Percentiles rank a stretch among this genome's conserved stretches.
These are phyloP conservation scores for Sebastes taczanowskii DNA, from an alignment of 2,797 vertebrate species.

Conservation along the genomic window DNA sequence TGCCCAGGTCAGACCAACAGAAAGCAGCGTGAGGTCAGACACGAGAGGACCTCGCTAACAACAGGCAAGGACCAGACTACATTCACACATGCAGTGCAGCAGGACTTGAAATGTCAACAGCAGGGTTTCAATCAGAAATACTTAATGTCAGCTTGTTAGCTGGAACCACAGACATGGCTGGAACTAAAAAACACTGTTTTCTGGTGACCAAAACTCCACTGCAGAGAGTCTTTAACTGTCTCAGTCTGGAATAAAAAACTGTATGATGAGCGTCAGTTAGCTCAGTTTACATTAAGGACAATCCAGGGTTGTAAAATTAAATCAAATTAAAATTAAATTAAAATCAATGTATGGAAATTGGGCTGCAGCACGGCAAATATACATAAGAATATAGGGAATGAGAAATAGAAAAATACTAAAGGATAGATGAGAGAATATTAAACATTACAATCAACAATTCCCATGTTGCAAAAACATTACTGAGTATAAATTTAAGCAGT, in stretches of 20 bases:
- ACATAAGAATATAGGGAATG: neutral
- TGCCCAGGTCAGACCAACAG: slow-evolving; percentile 59
- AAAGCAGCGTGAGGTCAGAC: slow-evolving; percentile 42
- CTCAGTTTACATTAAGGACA: neutral
- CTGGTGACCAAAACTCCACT: neutral
- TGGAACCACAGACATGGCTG: neutral
- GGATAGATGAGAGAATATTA: neutral
- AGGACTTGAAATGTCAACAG: slow-evolving; percentile 92
- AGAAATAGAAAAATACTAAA: neutral
- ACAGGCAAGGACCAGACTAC: slow-evolving; percentile 86
- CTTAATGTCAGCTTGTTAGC: neutral
- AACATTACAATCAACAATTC: neutral
- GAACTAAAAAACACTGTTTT: neutral
- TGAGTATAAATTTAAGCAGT: neutral
- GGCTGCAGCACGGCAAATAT: neutral
- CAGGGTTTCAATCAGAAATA: slow-evolving; percentile 57
- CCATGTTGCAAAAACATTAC: neutral
- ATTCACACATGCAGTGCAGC: slow-evolving; percentile 92
- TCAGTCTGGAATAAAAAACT: neutral
- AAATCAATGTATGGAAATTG: neutral
- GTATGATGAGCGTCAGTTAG: neutral
- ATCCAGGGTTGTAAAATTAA: neutral
- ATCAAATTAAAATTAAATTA: too few relatives aligned
- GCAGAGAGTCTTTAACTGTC: neutral
- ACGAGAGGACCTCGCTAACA: slow-evolving; percentile 49